Evolutionary conservation across 1,140 invertebrate species (phyloP), one percentile per base, ranked within the genome.

Genomic region (Drosophila lini): DNA sequence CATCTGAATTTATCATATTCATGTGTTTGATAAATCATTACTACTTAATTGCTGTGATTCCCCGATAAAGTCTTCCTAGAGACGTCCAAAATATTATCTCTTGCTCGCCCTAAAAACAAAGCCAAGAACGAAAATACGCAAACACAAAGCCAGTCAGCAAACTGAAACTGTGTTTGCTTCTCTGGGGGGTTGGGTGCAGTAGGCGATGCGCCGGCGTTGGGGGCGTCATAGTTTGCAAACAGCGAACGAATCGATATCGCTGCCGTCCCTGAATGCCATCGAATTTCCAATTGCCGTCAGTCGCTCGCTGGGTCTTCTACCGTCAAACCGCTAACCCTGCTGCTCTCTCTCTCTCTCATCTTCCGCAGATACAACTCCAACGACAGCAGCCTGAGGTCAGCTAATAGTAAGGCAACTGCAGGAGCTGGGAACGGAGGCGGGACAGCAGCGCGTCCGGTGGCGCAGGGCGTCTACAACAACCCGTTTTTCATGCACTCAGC

Each of bases 391-490:
- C 63, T 90, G 41, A 64, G 84, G 70, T 70, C 78, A 62, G 68
- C 73, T 13, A 86, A 86, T 45, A 88, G 88, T 34, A 86, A 86
- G 84, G 47, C 73, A 41, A 42, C 58, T 44, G 96, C 52, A 32
- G 71, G 79, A 25, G 57, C 36, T 31, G 84, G 70, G 0, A 75
- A 61, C 42, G 96, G 53, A 63, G 67, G 53, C 52, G 77, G 63
- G 19, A 55, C 52, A 28, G 96, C 56, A 38, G 59, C 47, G 41
- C 90, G 90, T 74, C 75, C 90, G 38, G 92, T 94, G 74, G 94
- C 95, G 25, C 97, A 97, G 91, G 97, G 97, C 65, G 95, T 98
- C 32, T 98, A 98, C 92, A 96, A 95, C 78, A 98, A 98, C 94
- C 94, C 95, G 68, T 95, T 96, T 92, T 97, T 97, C 92, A 97